phyloP scores from a whole-genome alignment of 2,888 invertebrate species.

The Anoncus sp. region DNA sequence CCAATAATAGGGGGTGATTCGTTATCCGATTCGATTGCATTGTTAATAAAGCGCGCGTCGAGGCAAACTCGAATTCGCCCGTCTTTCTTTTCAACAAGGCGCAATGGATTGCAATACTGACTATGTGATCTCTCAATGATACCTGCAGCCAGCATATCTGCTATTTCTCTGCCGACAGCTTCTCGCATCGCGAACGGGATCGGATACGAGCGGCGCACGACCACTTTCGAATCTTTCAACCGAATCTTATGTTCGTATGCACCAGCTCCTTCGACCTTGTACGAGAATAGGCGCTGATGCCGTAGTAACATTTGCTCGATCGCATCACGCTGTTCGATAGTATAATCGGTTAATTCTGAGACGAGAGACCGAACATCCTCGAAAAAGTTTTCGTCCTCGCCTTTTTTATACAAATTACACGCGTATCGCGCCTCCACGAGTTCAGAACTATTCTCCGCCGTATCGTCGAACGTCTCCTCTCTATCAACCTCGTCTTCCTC shows the following conservation, averaged over 20 bases:
- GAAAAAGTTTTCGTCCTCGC: no score
- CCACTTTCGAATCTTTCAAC: constrained; percentile 62
- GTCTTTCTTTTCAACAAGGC: constrained; percentile 72
- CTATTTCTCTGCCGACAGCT: constrained; percentile 68
- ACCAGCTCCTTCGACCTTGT: no score
- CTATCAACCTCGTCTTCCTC: no score
- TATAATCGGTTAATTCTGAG: no score
- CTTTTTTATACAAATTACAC: no score
- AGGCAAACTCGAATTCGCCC: constrained; percentile 69
- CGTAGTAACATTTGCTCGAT: no score
- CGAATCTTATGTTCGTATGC: constrained; percentile 72
- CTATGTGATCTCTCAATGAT: constrained; percentile 71
- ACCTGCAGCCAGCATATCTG: constrained; percentile 69
- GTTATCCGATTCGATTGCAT: constrained; percentile 69
- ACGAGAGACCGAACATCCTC: no score
- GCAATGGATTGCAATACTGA: constrained; percentile 72
- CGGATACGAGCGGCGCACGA: constrained; percentile 70
- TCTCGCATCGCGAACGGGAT: constrained; percentile 70
- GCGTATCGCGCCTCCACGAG: no score
- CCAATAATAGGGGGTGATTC: constrained; percentile 63
- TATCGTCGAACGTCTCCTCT: no score
- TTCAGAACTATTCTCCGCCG: no score
- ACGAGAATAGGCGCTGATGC: no score
- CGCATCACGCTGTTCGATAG: no score
- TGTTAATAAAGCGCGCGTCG: constrained; percentile 73